Evolutionary conservation across 2,888 invertebrate genomes (phyloP).

Genomic region (Coecobrya sp.): DNA sequence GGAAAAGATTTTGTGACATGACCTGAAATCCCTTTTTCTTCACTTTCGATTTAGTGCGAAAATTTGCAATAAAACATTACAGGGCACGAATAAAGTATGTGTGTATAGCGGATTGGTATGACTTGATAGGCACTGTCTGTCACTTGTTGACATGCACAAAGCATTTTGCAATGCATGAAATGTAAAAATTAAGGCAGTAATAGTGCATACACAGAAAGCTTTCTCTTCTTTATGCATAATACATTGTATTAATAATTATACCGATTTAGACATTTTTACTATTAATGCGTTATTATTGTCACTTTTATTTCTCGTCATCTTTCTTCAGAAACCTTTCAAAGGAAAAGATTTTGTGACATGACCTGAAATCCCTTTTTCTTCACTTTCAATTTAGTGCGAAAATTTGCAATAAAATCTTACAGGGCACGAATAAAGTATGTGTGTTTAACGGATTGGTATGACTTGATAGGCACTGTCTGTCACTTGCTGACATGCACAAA

Average conservation of each 20-base stretch:
- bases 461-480: background rate
- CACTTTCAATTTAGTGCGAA: background rate
- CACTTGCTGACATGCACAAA: background rate
- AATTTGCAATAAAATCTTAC: constrained; percentile 16
- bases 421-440: background rate
- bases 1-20: constrained; percentile 50
- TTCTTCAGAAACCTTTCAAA: constrained; percentile 3
- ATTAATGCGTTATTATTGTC: no score
- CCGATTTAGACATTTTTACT: constrained; percentile 38
- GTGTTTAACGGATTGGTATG: constrained; percentile 2
- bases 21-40: constrained; percentile 50
- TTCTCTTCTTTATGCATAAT: constrained; percentile 60
- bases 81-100: background rate
- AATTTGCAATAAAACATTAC: constrained; percentile 19
- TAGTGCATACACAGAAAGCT: constrained; percentile 19
- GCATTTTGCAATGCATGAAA: background rate
- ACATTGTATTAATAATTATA: background rate
- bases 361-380: constrained; percentile 50
- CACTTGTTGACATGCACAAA: background rate
- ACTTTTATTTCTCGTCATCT: constrained; percentile 19
- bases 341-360: constrained; percentile 50
- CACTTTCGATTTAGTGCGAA: background rate
- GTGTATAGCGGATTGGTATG: background rate
- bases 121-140: background rate
- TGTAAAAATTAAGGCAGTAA: constrained; percentile 7